Evolutionary conservation across 2,888 invertebrate species (phyloP), one percentile per base, ranked within the genome.

Genomic region (Apodemia duryi): DNA sequence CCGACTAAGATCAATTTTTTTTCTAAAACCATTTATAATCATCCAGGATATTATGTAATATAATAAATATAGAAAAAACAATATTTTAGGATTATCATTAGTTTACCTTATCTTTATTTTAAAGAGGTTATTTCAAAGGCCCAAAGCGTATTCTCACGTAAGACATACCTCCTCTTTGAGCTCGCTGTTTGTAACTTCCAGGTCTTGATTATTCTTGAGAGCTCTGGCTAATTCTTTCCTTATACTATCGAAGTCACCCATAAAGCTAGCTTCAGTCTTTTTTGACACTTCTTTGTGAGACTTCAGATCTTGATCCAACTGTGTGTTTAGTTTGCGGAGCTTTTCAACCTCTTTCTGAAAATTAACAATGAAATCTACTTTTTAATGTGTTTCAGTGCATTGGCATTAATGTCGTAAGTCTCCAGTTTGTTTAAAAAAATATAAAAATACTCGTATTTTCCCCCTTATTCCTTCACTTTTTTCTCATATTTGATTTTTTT

Each of bases 141-240:
- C 57, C 43, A 64, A 61, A 49, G 21, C 52, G 63, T 43, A 54
- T 61, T 46, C 21, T 38, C 9, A 21, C 41, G 38, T 43, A 43
- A 21, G n/a, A 66, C 85, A 74, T 81, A 95, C 95, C 91, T 95
- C 95, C 80, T 95, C 95, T 73, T 92, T 93, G 10, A 95, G 83
- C 82, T 95, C 95, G 66, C 94, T 92, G 72, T 94, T 95, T 41
- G 94, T 95, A 61, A 95, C 94, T 76, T 95, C 95, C 65, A 94
- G 85, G 65, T 95, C 94, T 75, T 94, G 90, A 68, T 93, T 89
- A 72, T 93, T 93, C 79, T 94, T 94, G 73, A 86, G 88, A 32
- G 91, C 73, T 65, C 93, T 88, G 54, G 81, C 84, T 63, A 95
- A 81, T 71, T 94, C 93, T 57, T 85, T 88, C 65, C 92, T 92